Evolutionary conservation across 2,888 invertebrate species (phyloP).

Genomic region (Polydrusus cervinus): DNA sequence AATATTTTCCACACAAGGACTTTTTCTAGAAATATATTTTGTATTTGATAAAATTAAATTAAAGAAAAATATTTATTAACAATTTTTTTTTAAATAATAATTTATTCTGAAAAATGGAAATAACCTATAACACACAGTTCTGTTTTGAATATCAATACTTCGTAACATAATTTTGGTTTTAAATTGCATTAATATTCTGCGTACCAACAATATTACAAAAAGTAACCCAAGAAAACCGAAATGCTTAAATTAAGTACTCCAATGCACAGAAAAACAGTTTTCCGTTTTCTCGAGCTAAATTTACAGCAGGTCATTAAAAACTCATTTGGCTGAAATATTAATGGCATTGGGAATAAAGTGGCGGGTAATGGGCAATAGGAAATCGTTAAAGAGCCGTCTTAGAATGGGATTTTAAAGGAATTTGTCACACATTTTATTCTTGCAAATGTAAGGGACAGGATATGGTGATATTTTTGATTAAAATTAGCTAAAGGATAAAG

Average conservation of each 20-base stretch:
- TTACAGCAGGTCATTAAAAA: slow-evolving; percentile 19
- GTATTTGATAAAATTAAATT: too few relatives aligned
- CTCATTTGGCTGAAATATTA: slow-evolving; percentile 29
- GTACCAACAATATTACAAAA: neutral
- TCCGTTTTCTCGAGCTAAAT: slow-evolving; percentile 18
- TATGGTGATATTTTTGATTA: too few relatives aligned
- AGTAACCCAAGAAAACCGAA: neutral
- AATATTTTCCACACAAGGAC: too few relatives aligned
- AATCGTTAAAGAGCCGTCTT: slow-evolving; percentile 5
- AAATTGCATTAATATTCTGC: neutral
- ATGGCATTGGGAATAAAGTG: slow-evolving; percentile 14
- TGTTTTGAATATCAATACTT: too few relatives aligned
- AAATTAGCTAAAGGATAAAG: too few relatives aligned
- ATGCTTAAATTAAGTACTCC: neutral
- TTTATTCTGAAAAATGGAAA: too few relatives aligned
- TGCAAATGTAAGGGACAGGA: too few relatives aligned
- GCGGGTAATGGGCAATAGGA: slow-evolving; percentile 23
- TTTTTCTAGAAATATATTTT: too few relatives aligned
- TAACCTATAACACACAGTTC: too few relatives aligned
- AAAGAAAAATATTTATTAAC: too few relatives aligned
- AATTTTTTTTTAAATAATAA: too few relatives aligned
- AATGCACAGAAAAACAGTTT: neutral
- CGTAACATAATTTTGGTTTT: neutral
- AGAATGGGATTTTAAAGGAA: neutral
- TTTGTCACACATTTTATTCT: neutral